Evolutionary conservation across 2,888 invertebrate genomes (phyloP), one percentile per base, ranked within the genome.

Genomic region (Eucriotettix oculatus): DNA sequence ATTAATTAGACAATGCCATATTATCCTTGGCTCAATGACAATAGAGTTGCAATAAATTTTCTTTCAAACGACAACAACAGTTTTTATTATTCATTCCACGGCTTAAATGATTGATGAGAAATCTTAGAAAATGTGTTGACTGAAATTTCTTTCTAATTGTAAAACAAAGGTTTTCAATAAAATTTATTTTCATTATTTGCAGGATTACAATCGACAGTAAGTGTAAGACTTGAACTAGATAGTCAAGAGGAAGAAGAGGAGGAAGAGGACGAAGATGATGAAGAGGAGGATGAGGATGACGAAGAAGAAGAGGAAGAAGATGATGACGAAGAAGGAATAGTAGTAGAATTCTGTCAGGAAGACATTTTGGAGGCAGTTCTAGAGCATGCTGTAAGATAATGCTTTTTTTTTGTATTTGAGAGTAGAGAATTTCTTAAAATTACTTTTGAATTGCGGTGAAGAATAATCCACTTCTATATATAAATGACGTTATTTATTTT

Each of bases 211-310:
- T 76, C 78, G 7, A 74, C 75, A 10, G 73, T 78, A n/a, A 76
- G 76, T 60, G 68, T 78, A 57, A 74, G 77, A 65, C 74, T 80
- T 54, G 78, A 80, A 54, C 68, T 80, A 48, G 78, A 76, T 17
- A 76, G 73, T 64, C 75, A 67, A 61, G 71, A 69, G 57, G 70
- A 70, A 55, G 68, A 68, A 42, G 71, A 71, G 10, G 71, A 72
- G 14, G 70, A 69, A 42, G 80, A 65, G 69, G n/a, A n/a, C n/a
- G n/a, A n/a, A n/a, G n/a, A n/a, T n/a, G n/a, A 76, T 14, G 65
- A 68, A 14, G 71, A 71, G n/a, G 74, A 74, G 41, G 74, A 73
- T 17, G 71, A 71, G 52, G 72, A 73, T 16, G 74, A 73, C 1
- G 74, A 73, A 29, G 74, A 74, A 56, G 73, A 72, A n/a, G 75